Evolutionary conservation across 2,797 vertebrate species (phyloP).

Genomic region (Streptopelia turtur): DNA sequence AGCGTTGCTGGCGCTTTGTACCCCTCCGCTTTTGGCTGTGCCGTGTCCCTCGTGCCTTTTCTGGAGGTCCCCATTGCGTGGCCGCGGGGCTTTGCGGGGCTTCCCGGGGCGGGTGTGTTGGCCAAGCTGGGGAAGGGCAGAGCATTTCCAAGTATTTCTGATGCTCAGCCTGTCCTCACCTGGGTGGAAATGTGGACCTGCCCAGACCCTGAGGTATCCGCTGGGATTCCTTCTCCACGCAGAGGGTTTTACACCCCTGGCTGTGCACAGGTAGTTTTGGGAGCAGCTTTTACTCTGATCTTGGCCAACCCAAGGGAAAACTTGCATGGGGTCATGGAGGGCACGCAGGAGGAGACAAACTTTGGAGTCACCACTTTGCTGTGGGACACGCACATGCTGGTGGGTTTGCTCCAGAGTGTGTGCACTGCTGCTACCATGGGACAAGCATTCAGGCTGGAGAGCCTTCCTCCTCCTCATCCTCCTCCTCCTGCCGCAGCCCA

Average conservation of each 20-base stretch:
- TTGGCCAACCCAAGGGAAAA: background rate
- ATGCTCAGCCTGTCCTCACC: background rate
- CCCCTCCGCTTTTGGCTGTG: background rate
- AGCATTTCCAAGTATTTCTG: background rate
- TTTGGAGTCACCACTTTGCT: background rate
- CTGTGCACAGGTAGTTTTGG: accelerated
- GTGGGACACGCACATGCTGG: background rate
- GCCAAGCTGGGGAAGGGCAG: background rate
- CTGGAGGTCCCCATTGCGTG: background rate
- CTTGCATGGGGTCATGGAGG: background rate
- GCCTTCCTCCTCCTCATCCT: background rate
- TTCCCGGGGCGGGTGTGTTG: background rate
- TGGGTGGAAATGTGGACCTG: background rate
- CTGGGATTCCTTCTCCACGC: background rate
- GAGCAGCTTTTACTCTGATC: background rate
- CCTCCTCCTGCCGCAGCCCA: background rate
- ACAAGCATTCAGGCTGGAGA: background rate
- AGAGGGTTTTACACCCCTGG: background rate
- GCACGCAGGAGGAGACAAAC: background rate
- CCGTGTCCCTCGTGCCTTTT: conserved; percentile 34
- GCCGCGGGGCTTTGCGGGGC: accelerated
- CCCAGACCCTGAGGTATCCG: background rate
- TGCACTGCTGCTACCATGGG: background rate
- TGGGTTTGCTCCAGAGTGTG: background rate
- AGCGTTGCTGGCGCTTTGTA: background rate